These are phyloP conservation scores for Eilema caniola DNA, from an alignment of 2,888 invertebrate genomes.

Conservation along the genomic window DNA sequence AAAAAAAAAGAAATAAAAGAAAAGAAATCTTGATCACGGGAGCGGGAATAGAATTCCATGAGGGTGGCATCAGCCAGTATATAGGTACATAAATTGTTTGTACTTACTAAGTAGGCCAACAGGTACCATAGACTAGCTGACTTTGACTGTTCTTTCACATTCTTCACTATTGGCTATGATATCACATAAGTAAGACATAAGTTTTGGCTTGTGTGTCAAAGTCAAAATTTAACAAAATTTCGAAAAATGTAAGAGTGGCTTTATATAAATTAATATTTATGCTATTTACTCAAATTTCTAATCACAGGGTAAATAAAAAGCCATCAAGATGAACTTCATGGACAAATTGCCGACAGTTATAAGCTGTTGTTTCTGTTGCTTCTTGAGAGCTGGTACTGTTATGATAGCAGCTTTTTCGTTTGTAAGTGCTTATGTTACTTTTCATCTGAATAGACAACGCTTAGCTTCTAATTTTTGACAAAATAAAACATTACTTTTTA, in stretches of 20 bases:
- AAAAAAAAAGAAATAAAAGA: too few relatives aligned
- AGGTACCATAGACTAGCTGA: not conserved
- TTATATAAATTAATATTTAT: not conserved
- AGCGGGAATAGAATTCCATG: too few relatives aligned
- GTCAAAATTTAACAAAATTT: not conserved
- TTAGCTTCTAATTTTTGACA: not conserved
- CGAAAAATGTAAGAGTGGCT: slow-evolving; percentile 18
- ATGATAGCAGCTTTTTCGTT: slow-evolving; percentile 72
- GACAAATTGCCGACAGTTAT: slow-evolving; percentile 72
- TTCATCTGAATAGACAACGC: not conserved
- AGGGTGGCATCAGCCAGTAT: too few relatives aligned
- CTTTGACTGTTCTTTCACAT: not conserved
- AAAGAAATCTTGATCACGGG: too few relatives aligned
- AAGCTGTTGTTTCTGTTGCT: slow-evolving; percentile 80
- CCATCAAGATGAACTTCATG: slow-evolving; percentile 63
- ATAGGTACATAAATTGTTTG: too few relatives aligned
- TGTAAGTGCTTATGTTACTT: slow-evolving; percentile 57
- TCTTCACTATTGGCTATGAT: not conserved
- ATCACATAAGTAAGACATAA: too few relatives aligned
- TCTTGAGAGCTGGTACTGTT: slow-evolving; percentile 72
- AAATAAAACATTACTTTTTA: too few relatives aligned
- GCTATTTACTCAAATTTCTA: slow-evolving; percentile 4
- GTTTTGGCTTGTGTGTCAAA: not conserved
- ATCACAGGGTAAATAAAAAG: slow-evolving; percentile 13
- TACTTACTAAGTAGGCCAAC: not conserved